Evolutionary conservation across 2,888 invertebrate genomes (phyloP).

Genomic region (Drosophila histrio): DNA sequence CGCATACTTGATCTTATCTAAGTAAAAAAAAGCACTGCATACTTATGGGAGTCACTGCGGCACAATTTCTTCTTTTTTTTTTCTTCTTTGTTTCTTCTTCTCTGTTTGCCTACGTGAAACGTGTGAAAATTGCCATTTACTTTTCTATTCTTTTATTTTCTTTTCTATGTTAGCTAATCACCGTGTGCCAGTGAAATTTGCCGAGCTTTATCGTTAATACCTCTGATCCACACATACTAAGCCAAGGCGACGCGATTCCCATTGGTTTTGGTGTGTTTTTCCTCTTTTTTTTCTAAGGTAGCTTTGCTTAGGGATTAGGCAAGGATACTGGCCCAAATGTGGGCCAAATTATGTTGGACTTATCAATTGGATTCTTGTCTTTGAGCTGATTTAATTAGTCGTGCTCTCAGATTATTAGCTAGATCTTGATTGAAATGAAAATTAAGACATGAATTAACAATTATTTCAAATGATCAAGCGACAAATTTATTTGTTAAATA

Average conservation of each 20-base stretch:
- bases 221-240: slow-evolving; percentile 48
- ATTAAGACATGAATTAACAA: too few species aligned
- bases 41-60: slow-evolving; percentile 18
- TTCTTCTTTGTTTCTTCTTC: not conserved
- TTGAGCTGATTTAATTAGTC: not conserved
- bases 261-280: slow-evolving; percentile 8
- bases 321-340: slow-evolving; percentile 3
- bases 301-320: slow-evolving; percentile 5
- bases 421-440: too few species aligned
- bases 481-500: too few species aligned
- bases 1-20: slow-evolving; percentile 59
- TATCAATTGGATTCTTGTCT: not conserved
- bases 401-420: too few species aligned
- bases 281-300: not conserved
- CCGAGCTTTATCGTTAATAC: slow-evolving; percentile 42
- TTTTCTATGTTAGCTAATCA: slow-evolving; percentile 46
- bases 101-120: slow-evolving; percentile 34
- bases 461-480: too few species aligned
- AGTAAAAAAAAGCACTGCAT: slow-evolving; percentile 29
- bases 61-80: not conserved
- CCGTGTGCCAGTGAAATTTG: slow-evolving; percentile 44
- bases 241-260: slow-evolving; percentile 26
- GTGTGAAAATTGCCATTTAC: slow-evolving; percentile 56
- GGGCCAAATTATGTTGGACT: slow-evolving; percentile 20
- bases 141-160: slow-evolving; percentile 15